Evolutionary conservation across 2,113 vertebrate species (phyloP).

Genomic region (Prunella fulvescens): DNA sequence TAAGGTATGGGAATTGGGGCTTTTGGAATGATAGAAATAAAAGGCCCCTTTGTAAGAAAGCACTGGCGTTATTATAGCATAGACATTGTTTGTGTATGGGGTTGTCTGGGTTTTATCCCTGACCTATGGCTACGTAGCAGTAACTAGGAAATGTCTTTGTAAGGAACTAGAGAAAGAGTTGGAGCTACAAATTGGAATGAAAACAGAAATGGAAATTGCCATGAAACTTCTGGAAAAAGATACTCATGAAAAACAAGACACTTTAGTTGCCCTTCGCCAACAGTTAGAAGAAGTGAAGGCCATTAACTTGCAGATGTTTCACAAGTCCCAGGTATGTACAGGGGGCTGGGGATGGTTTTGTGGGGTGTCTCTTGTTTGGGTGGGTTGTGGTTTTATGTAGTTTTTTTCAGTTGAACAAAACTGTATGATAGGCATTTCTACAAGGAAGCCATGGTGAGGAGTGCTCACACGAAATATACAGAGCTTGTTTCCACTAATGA

Average conservation of each 20-base stretch:
- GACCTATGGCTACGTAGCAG: background rate
- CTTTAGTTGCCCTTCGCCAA: slow-evolving; percentile 85
- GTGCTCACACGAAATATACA: background rate
- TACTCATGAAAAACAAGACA: slow-evolving; percentile 95
- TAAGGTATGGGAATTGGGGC: background rate
- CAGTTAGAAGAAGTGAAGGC: slow-evolving; percentile 96
- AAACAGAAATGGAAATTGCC: slow-evolving; percentile 97
- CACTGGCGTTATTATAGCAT: background rate
- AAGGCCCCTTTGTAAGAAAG: background rate
- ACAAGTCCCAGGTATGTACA: slow-evolving; percentile 87
- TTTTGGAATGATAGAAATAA: background rate
- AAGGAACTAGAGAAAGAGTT: slow-evolving; percentile 94
- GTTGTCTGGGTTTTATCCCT: background rate
- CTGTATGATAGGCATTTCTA: background rate
- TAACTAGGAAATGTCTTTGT: slow-evolving; percentile 24
- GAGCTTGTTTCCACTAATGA: background rate
- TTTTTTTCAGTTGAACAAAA: background rate
- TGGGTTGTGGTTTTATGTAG: background rate
- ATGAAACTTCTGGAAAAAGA: slow-evolving; percentile 98
- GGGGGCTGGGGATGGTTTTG: background rate
- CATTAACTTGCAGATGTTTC: slow-evolving; percentile 96
- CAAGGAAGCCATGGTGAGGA: background rate
- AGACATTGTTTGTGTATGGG: background rate
- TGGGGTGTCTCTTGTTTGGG: background rate
- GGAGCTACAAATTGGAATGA: slow-evolving; percentile 91